phyloP scores from a whole-genome alignment of 2,113 vertebrate species.

The Chrysemys picta region DNA sequence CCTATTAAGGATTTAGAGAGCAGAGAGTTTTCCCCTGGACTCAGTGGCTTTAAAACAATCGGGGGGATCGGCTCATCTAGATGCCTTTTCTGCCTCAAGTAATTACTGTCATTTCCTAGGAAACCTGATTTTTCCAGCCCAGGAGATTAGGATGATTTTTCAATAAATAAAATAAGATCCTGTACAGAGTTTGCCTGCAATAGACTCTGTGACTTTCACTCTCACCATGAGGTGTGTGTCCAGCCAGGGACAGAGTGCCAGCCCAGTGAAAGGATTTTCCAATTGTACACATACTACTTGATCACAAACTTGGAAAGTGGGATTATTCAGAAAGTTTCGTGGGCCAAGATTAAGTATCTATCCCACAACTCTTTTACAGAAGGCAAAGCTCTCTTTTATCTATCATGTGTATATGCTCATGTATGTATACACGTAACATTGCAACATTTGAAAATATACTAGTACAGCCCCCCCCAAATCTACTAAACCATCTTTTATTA shows the following conservation, averaged over 20 bases:
- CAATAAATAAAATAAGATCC: neutral
- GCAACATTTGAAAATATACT: neutral
- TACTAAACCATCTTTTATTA: neutral
- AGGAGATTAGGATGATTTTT: neutral
- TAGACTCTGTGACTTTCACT: neutral
- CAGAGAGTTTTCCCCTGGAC: slow-evolving; percentile 55
- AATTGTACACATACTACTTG: neutral
- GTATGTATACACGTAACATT: neutral
- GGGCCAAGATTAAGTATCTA: neutral
- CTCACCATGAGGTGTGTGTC: neutral
- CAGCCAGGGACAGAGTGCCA: neutral
- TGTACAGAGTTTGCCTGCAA: neutral
- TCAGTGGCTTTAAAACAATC: slow-evolving; percentile 61
- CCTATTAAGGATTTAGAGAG: slow-evolving; percentile 82
- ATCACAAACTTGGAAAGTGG: neutral
- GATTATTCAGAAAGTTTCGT: neutral
- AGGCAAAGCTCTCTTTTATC: neutral
- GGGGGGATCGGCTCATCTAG: slow-evolving; percentile 23
- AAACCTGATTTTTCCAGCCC: slow-evolving; percentile 65
- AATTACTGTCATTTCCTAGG: slow-evolving; percentile 74
- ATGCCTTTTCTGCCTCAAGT: slow-evolving; percentile 57
- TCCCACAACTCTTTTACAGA: neutral
- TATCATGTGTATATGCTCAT: too few relatives aligned
- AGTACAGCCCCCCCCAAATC: neutral
- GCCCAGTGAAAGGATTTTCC: neutral